Evolutionary conservation across 2,888 invertebrate genomes (phyloP).

Genomic region (Uropetala carovei): DNA sequence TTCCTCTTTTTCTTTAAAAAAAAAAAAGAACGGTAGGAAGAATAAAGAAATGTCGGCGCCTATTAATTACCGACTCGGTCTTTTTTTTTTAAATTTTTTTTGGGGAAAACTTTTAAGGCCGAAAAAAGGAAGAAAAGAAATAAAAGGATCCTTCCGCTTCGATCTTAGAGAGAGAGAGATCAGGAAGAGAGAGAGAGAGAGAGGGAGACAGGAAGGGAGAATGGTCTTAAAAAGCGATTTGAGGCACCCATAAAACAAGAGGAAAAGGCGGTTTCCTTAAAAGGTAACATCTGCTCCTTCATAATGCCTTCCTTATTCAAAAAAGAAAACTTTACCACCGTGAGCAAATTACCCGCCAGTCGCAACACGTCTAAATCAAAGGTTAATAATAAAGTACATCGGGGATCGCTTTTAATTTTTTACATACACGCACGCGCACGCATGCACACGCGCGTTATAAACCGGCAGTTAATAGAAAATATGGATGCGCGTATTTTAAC

Average conservation of each 20-base stretch:
- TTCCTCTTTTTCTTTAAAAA: no score
- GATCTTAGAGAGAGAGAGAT: no score
- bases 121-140: no score
- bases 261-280: neutral
- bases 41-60: neutral
- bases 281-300: conserved; percentile 12
- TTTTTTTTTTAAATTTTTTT: neutral
- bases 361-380: neutral
- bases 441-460: no score
- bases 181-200: neutral
- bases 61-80: neutral
- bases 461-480: no score
- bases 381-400: neutral
- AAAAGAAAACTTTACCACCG: neutral
- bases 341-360: conserved; percentile 12
- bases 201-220: neutral
- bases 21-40: no score
- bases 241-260: neutral
- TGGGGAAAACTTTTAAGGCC: neutral
- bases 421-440: neutral
- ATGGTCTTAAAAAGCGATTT: neutral
- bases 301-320: neutral
- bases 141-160: no score
- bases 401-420: neutral
- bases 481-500: no score